These are phyloP conservation scores for Sepiola atlantica DNA, from an alignment of 2,888 invertebrate species.

Conservation along the genomic window DNA sequence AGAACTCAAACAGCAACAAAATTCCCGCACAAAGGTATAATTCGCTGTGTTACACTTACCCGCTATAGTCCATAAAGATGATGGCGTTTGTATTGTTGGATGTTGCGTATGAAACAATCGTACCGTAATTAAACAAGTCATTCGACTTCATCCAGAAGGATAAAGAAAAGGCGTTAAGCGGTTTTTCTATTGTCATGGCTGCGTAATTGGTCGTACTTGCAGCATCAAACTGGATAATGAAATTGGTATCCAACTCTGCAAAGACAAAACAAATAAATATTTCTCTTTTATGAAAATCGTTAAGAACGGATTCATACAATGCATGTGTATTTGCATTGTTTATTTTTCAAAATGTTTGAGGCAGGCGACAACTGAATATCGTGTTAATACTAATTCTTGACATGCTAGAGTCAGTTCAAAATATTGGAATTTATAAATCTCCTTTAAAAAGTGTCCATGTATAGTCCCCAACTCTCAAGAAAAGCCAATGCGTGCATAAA, in stretches of 20 bases:
- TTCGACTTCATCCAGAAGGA: slow-evolving; percentile 81
- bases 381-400: too few species aligned
- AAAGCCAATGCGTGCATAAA: too few species aligned
- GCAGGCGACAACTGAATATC: too few species aligned
- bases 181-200: slow-evolving; percentile 76
- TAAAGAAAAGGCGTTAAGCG: slow-evolving; percentile 77
- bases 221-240: slow-evolving; percentile 78
- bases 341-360: too few species aligned
- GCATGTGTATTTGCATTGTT: too few species aligned
- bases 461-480: too few species aligned
- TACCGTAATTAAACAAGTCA: slow-evolving; percentile 82
- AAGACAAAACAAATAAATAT: not conserved
- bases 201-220: slow-evolving; percentile 80
- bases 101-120: slow-evolving; percentile 82
- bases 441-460: too few species aligned
- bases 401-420: too few species aligned
- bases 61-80: slow-evolving; percentile 82
- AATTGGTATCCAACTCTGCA: slow-evolving; percentile 77
- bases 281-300: too few species aligned
- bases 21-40: not conserved
- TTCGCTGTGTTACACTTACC: slow-evolving; percentile 75
- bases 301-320: too few species aligned
- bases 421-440: too few species aligned
- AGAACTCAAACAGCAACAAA: too few species aligned
- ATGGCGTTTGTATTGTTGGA: slow-evolving; percentile 79